Conservation (phyloP, 2,888 invertebrate species). For the Drosophila melanosoma region DNA sequence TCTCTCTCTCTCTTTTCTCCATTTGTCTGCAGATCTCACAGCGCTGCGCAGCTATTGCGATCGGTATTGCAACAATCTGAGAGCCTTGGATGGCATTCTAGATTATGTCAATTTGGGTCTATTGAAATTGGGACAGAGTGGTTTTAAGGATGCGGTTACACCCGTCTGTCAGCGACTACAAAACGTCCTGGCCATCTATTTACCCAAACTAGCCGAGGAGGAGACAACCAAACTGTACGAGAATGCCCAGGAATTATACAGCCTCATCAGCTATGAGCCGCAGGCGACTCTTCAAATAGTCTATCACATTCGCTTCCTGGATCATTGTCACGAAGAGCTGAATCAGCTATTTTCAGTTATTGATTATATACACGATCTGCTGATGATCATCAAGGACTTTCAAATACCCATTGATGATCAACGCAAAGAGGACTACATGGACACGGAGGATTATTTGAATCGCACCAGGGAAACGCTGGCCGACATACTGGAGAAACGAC, state of each 20-base stretch:
- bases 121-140: slow-evolving; percentile 88
- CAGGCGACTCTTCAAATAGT: slow-evolving; percentile 90
- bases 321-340: slow-evolving; percentile 88
- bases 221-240: slow-evolving; percentile 85
- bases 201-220: slow-evolving; percentile 89
- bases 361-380: slow-evolving; percentile 93
- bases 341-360: slow-evolving; percentile 90
- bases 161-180: slow-evolving; percentile 90
- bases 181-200: slow-evolving; percentile 87
- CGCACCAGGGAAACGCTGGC: slow-evolving; percentile 88
- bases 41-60: slow-evolving; percentile 89
- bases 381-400: slow-evolving; percentile 93
- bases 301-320: slow-evolving; percentile 86
- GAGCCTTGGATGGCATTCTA: slow-evolving; percentile 88
- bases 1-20: neutral
- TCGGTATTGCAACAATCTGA: slow-evolving; percentile 89
- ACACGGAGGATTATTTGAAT: slow-evolving; percentile 83
- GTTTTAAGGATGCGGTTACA: slow-evolving; percentile 90
- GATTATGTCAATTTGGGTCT: slow-evolving; percentile 90
- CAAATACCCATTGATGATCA: slow-evolving; percentile 90
- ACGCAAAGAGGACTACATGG: slow-evolving; percentile 86
- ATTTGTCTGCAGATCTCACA: slow-evolving; percentile 85
- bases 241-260: slow-evolving; percentile 86
- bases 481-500: slow-evolving; percentile 88
- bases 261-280: slow-evolving; percentile 89